phyloP scores from a whole-genome alignment of 2,113 vertebrate species.

The Phycodurus eques region DNA sequence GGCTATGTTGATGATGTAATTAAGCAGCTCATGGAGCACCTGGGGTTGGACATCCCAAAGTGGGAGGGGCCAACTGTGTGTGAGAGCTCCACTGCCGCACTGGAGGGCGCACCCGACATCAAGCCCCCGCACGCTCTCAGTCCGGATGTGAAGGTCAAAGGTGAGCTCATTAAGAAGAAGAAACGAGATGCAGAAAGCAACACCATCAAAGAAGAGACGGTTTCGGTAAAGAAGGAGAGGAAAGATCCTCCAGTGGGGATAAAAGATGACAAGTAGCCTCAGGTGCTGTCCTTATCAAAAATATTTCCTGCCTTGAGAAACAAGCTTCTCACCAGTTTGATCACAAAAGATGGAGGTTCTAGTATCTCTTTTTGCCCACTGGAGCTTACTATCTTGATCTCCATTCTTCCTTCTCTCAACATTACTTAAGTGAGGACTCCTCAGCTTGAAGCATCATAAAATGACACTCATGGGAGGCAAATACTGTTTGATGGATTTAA shows the following conservation, averaged over 20 bases:
- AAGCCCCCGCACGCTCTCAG: constrained; percentile 20
- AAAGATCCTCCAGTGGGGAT: constrained; percentile 24
- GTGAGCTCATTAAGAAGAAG: constrained; percentile 50
- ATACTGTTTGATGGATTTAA: not conserved
- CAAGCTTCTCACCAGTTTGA: constrained; percentile 10
- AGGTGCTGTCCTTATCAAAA: constrained; percentile 14
- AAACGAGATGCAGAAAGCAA: constrained; percentile 47
- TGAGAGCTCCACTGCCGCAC: constrained; percentile 53
- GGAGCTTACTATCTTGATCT: not conserved
- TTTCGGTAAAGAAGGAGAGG: constrained; percentile 59
- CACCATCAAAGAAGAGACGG: constrained; percentile 24
- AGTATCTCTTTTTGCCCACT: not conserved
- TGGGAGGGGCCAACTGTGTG: constrained; percentile 84
- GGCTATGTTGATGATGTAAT: constrained; percentile 91
- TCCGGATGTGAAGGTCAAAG: constrained; percentile 49
- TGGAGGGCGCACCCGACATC: not conserved
- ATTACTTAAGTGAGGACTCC: not conserved
- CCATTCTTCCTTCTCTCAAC: not conserved
- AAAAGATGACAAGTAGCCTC: constrained; percentile 37
- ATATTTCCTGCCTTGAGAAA: constrained; percentile 1
- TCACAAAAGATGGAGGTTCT: constrained; percentile 3
- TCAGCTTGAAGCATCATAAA: not conserved
- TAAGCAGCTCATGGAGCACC: constrained; percentile 81
- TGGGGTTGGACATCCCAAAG: constrained; percentile 83
- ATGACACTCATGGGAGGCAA: not conserved